phyloP scores from a whole-genome alignment of 2,797 vertebrate genomes.

The Smutsia gigantea region DNA sequence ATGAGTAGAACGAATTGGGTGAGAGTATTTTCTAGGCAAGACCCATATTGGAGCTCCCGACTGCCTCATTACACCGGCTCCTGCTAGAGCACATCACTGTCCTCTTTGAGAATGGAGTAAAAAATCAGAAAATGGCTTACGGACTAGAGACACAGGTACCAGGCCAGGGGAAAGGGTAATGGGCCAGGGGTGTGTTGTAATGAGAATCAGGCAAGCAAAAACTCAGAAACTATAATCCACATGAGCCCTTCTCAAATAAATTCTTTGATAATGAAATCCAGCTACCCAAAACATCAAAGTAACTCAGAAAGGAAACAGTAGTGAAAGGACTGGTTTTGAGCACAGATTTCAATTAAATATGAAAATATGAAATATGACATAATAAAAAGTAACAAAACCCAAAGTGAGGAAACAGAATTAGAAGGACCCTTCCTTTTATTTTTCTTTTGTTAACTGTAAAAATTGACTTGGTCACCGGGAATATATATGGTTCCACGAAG shows the following conservation, averaged over 20 bases:
- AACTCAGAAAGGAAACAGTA: background rate
- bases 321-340: background rate
- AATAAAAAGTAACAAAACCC: background rate
- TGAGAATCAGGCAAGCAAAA: background rate
- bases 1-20: background rate
- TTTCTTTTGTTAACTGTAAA: conserved; percentile 10
- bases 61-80: background rate
- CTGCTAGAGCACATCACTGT: rapidly evolving
- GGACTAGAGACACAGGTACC: background rate
- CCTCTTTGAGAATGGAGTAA: background rate
- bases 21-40: background rate
- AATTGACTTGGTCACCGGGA: background rate
- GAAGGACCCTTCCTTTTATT: background rate
- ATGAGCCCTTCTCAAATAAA: background rate
- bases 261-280: background rate
- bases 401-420: background rate
- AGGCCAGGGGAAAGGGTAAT: rapidly evolving
- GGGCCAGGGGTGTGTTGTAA: too few species aligned
- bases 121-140: background rate
- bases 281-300: background rate
- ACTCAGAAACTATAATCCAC: background rate
- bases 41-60: background rate
- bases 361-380: background rate
- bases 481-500: background rate
- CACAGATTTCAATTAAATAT: background rate